Evolutionary conservation across 92 coral and sea anemone genomes (phyloP), one percentile per base, ranked within the genome.

Genomic region (Hydrozoanthus gracilis): DNA sequence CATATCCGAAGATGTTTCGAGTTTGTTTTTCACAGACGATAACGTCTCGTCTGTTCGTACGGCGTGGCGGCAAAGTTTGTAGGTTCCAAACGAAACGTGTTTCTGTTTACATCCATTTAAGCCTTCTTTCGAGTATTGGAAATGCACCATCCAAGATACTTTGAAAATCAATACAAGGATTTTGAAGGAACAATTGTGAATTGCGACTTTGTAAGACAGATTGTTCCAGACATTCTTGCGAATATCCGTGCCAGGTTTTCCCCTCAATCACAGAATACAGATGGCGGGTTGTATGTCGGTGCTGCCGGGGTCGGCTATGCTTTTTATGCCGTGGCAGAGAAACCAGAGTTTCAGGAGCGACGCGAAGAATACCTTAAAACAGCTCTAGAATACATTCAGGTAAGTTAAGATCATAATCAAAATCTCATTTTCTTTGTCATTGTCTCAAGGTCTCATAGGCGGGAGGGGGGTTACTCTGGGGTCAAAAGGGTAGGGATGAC

Each of bases 201-300:
- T 82, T 88, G 87, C 71, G 95, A 93, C 79, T 92, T 89, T 69
- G 78, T 92, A 3, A 92, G 86, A 78, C 92, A 87, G 56, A 88
- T 94, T 8, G 92, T 94, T 7, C 91, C 86, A 10, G 73, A 82
- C 60, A 79, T 89, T 68, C 78, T 96, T 5, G 79, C 66, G 7
- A 75, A 79, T 67, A 96, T 96, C 66, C 91, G 86, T 27, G 83
- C 83, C 48, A 77, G 86, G 45, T 92, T 92, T 46, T 94, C 98
- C 27, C 96, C 98, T 3, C 50, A 73, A 8, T 51, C 78, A 2
- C 88, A 88, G n/a, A 94, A 92, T 92, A 82, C 84, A 16, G 95
- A 91, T 78, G 98, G 98, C 1, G 98, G 98, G 5, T 79, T 96
- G 75, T 96, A 96, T 61, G 94, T 96, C 14, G 98, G 98, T 0